phyloP scores from a whole-genome alignment of 2,888 invertebrate species.

The Scaptomyza parva region DNA sequence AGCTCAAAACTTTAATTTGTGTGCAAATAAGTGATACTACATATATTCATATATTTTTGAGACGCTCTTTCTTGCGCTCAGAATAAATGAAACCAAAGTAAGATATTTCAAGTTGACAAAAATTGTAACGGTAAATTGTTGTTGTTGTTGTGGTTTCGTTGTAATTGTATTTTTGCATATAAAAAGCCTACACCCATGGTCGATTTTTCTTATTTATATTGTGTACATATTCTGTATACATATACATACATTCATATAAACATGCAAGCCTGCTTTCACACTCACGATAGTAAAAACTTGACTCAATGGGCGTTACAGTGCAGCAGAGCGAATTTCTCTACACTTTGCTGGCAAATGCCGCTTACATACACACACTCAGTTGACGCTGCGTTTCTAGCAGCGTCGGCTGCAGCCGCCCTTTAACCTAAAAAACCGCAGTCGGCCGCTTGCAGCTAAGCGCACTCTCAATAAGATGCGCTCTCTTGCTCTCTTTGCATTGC shows the following conservation, averaged over 20 bases:
- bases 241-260: conserved; percentile 13
- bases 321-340: conserved; percentile 67
- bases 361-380: conserved; percentile 57
- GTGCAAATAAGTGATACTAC: conserved; percentile 28
- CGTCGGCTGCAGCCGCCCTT: conserved; percentile 74
- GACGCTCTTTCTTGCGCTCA: conserved; percentile 29
- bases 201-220: conserved; percentile 68
- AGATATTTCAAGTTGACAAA: conserved; percentile 33
- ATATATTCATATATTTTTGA: conserved; percentile 42
- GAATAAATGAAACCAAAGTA: conserved; percentile 56
- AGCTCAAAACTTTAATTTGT: conserved; percentile 29
- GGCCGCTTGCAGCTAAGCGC: conserved; percentile 47
- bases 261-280: conserved; percentile 22
- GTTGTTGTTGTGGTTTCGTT: conserved; percentile 18
- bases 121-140: conserved; percentile 24
- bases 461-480: conserved; percentile 43
- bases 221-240: conserved; percentile 14
- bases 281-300: conserved; percentile 69
- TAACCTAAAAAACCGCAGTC: conserved; percentile 74
- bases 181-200: conserved; percentile 75
- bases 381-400: conserved; percentile 56
- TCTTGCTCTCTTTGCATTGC: conserved; percentile 48
- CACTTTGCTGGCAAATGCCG: conserved; percentile 70
- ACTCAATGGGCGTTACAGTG: conserved; percentile 59
- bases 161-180: conserved; percentile 39